These are phyloP conservation scores for Emydocephalus ijimae DNA, from an alignment of 2,113 vertebrate species.

Conservation along the genomic window DNA sequence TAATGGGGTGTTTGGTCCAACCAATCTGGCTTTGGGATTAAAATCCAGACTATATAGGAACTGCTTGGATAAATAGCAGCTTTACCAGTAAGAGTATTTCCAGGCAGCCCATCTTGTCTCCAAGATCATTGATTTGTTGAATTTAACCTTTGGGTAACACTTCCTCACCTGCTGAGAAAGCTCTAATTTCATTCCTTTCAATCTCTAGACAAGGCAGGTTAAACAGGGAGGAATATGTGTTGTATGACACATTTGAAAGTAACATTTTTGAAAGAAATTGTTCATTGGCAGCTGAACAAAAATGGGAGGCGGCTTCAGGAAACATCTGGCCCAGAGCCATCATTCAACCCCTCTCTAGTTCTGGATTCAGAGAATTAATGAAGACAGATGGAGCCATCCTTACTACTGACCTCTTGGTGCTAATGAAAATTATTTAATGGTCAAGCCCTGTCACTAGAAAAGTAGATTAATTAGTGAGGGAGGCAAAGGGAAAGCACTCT, in stretches of 20 bases:
- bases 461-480: slow-evolving; percentile 59
- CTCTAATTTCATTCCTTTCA: neutral
- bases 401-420: slow-evolving; percentile 38
- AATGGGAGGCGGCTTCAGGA: neutral
- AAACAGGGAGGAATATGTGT: neutral
- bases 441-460: slow-evolving; percentile 32
- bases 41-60: neutral
- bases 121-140: neutral
- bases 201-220: neutral
- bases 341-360: slow-evolving; percentile 20
- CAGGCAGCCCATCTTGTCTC: neutral
- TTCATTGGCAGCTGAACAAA: neutral
- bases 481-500: slow-evolving; percentile 24
- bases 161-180: neutral
- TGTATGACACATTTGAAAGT: neutral
- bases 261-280: neutral
- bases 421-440: slow-evolving; percentile 59
- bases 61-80: neutral
- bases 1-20: neutral
- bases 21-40: neutral
- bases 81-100: neutral
- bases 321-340: slow-evolving; percentile 19
- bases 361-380: slow-evolving; percentile 47
- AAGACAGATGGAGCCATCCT: slow-evolving; percentile 55
- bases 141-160: neutral